Evolutionary conservation across 1,140 invertebrate genomes (phyloP), one percentile per base, ranked within the genome.

Genomic region (Zelostemma sp.): DNA sequence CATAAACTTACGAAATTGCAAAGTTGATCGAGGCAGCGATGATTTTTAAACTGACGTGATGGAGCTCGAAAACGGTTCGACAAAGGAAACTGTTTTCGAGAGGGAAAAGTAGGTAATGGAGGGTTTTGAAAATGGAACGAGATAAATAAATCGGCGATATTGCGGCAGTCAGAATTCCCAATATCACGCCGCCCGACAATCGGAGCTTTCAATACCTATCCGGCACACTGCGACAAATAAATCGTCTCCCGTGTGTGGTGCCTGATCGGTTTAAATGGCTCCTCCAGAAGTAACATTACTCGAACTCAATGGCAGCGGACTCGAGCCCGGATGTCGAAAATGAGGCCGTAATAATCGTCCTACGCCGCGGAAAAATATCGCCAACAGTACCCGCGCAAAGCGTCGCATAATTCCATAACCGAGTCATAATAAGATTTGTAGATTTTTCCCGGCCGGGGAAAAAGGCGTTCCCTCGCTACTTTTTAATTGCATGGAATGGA

Each of bases 281-380:
- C 54, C 62, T 40, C 40, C 41, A 51, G 58, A 58, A 48, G 33
- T 63, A 62, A 63, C 59, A 38, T 61, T 57, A 57, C 40, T 46
- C 43, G 25, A 18, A 31, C 14, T 28, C 38, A 5, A 15, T 15
- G 18, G 14, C 18, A 15, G 41, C 41, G 19, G 48, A 59, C 50
- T 55, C 56, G 62, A 54, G 43, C 25, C 62, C 68, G 62, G 61
- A 65, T 66, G 62, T 50, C 33, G 58, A 66, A 62, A 71, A 71
- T 66, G 68, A 58, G 58, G 61, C 48, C 48, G 58, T 47, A 65
- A 71, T 71, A 66, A 38, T 38, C 3, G 35, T 38, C 3, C 35
- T 11, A 31, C 12, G 35, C 12, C 35, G n/a, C 3, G 35, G 35
- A 38, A 38, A 38, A 38, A 38, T 38, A 38, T 38, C 35, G 12